phyloP scores from a whole-genome alignment of 2,888 invertebrate species.

The Drosophila mercatorum region DNA sequence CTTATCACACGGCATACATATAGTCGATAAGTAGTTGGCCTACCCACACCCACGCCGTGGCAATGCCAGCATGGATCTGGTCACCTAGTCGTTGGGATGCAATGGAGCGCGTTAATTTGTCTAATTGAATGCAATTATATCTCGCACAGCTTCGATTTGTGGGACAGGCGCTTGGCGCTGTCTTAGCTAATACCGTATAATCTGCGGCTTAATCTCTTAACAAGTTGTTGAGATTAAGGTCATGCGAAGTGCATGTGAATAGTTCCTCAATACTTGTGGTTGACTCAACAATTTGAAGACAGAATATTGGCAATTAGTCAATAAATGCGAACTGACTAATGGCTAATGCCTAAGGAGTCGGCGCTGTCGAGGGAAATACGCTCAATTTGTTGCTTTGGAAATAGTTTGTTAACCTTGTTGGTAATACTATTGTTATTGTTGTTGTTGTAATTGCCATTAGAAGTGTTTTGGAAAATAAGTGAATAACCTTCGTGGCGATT shows the following conservation, averaged over 20 bases:
- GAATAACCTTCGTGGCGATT: slow-evolving; percentile 64
- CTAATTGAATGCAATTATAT: slow-evolving; percentile 77
- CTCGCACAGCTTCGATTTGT: slow-evolving; percentile 30
- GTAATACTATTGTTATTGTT: neutral
- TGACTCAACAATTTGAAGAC: slow-evolving; percentile 32
- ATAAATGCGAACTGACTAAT: slow-evolving; percentile 19
- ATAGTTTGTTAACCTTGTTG: slow-evolving; percentile 56
- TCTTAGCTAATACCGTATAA: slow-evolving; percentile 36
- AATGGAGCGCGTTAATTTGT: slow-evolving; percentile 69
- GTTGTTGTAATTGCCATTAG: slow-evolving; percentile 10
- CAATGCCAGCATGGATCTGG: slow-evolving; percentile 44
- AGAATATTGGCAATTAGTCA: slow-evolving; percentile 49
- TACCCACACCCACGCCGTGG: slow-evolving; percentile 34
- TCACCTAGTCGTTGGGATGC: slow-evolving; percentile 34
- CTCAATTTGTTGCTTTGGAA: slow-evolving; percentile 39
- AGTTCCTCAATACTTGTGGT: slow-evolving; percentile 75
- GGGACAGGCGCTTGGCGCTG: slow-evolving; percentile 18
- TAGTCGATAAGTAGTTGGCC: slow-evolving; percentile 4
- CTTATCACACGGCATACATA: slow-evolving; percentile 3
- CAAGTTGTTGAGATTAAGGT: slow-evolving; percentile 53
- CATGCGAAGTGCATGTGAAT: slow-evolving; percentile 56
- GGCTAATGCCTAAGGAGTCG: slow-evolving; percentile 14
- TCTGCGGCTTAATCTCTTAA: slow-evolving; percentile 43
- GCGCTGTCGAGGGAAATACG: slow-evolving; percentile 25
- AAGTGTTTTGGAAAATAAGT: slow-evolving; percentile 64